Evolutionary conservation across 2,113 vertebrate species (phyloP), one percentile per base, ranked within the genome.

Genomic region (Colius striatus): DNA sequence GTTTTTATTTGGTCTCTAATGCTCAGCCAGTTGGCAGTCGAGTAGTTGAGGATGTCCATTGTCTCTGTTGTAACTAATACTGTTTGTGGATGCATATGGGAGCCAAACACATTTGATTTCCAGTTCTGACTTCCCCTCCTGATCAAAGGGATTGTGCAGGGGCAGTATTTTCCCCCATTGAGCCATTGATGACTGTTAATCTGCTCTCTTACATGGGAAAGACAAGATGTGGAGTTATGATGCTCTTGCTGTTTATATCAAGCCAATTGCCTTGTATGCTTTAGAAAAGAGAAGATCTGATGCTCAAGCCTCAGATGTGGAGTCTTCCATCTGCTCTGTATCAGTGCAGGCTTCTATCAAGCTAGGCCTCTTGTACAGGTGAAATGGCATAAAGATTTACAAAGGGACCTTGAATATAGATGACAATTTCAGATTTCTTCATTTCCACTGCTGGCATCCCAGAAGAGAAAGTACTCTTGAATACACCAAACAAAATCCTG

Each of bases 261-360:
- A 66, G 10, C 23, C n/a, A n/a, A n/a, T 0, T 1, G 12, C 55
- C 3, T 73, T 6, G 7, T 54, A 7, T n/a, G 14, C 25, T 74
- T 90, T 47, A 70, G 55, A 32, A 50, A 84, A 84, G 30, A n/a
- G 50, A 6, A n/a, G 19, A 25, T 38, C 45, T 83, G 26, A 27
- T 92, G 55, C 30, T 70, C 22, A n/a, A 36, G 50, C 30, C 43
- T 74, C 15, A 0, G 0, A 7, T 54, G 36, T 26, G 0, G 1
- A 17, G 17, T 84, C 32, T 71, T 58, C 45, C 66, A 84, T 67
- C 27, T 74, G 29, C 32, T 81, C 20, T 75, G 62, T 25, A 16
- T 75, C 66, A 66, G 13, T 30, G 16, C 41, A 82, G 67, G 30
- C 23, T 61, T 75, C 48, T 84, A 45, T 65, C 51, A 53, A 67